A percentile compares a stretch with the other conserved stretches of the same genome.
phyloP scores from a whole-genome alignment of 1,140 invertebrate species.

The Calephelis nemesis region DNA sequence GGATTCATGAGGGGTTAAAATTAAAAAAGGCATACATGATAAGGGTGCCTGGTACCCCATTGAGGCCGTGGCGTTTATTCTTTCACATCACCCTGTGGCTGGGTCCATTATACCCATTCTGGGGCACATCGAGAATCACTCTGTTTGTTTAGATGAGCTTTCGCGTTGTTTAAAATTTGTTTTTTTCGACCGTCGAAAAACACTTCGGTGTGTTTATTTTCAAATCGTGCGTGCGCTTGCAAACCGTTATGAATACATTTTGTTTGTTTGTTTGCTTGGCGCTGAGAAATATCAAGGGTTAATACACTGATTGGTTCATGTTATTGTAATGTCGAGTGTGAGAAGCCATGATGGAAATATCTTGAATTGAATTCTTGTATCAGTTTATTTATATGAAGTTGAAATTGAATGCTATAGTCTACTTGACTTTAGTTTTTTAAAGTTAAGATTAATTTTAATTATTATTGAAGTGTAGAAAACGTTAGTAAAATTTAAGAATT shows the following conservation, averaged over 20 bases:
- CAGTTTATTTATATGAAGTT: constrained; percentile 4
- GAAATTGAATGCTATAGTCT: not conserved
- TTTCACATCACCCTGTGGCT: constrained; percentile 32
- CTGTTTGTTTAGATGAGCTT: constrained; percentile 41
- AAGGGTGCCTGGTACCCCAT: constrained; percentile 42
- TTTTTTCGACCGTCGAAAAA: constrained; percentile 46
- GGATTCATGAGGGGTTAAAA: constrained; percentile 59
- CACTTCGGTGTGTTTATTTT: constrained; percentile 65
- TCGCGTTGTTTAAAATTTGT: constrained; percentile 52
- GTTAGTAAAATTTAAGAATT: too few species aligned
- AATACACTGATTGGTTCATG: constrained; percentile 37
- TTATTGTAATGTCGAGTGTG: constrained; percentile 15
- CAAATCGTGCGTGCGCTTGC: constrained; percentile 53
- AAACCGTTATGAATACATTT: constrained; percentile 42
- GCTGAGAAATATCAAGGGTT: constrained; percentile 48
- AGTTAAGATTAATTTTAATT: not conserved
- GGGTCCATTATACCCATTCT: constrained; percentile 24
- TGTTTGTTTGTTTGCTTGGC: constrained; percentile 50
- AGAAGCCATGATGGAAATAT: constrained; percentile 17
- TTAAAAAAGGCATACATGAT: constrained; percentile 42
- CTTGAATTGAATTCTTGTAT: constrained; percentile 25
- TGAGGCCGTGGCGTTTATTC: constrained; percentile 54
- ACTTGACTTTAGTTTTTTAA: too few species aligned
- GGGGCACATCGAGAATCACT: constrained; percentile 26
- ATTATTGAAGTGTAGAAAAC: not conserved